Evolutionary conservation across 2,797 vertebrate genomes (phyloP), one percentile per base, ranked within the genome.

Genomic region (Phataginus tetradactyla): DNA sequence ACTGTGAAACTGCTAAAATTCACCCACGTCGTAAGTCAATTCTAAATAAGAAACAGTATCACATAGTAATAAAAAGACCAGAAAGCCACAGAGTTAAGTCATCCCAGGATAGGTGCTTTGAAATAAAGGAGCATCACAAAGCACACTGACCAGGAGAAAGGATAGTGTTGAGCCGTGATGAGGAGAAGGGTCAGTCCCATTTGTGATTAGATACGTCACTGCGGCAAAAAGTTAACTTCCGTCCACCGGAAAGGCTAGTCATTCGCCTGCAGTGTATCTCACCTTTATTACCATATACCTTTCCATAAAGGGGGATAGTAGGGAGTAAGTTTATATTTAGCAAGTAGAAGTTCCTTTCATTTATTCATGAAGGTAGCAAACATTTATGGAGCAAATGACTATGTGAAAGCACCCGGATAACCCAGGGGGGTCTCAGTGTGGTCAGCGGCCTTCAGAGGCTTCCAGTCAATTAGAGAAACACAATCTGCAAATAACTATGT

Each of bases 71-170:
- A 79, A 78, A 68, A 74, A 81, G 27, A 34, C 8, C 51, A 88
- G 53, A 75, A 84, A 86, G 89, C 12, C 27, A 18, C n/a, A 57
- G 18, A 27, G 12, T 13, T 45, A 93, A 91, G n/a, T 69, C 42
- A 49, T 75, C 86, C 34, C 66, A 32, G 80, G 51, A 37, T 92
- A 88, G 90, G 34, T 80, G 27, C 27, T 81, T 75, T 89, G 71
- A 93, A 95, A 96, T 78, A 85, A 86, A 94, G 37, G 8, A 81
- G 39, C 29, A 83, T 72, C 39, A 87, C 81, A 80, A 93, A 86
- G 5, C 49, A 66, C 39, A 25, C 95, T 55, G 80, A 66, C 45
- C n/a, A 75, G 4, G 9, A 57, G 17, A 79, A 66, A 96, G 49
- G 94, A 96, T 86, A 69, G 78, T 12, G 86, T 79, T 96, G 78